Conservation (phyloP, 2,888 invertebrate genomes). For the Flabesymbios commensalis region DNA sequence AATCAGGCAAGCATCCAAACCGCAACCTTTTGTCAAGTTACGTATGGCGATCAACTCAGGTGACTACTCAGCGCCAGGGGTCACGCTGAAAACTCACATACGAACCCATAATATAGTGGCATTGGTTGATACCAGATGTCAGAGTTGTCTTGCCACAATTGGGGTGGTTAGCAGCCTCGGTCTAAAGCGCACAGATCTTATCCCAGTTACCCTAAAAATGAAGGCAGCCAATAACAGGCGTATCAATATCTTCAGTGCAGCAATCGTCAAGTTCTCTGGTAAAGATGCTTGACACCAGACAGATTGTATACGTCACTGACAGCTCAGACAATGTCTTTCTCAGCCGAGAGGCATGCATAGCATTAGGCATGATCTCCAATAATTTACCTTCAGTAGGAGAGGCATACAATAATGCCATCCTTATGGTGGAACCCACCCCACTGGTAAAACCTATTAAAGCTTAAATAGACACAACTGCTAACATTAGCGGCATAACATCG, state of each 20-base stretch:
- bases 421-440: too few relatives aligned
- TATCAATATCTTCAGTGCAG: conserved; percentile 41
- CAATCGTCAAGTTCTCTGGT: conserved; percentile 33
- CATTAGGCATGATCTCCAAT: conserved; percentile 36
- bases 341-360: conserved; percentile 37
- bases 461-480: too few relatives aligned
- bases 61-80: conserved; percentile 32
- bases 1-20: conserved; percentile 21
- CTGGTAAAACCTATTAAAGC: too few relatives aligned
- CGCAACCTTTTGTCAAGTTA: conserved; percentile 32
- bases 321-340: conserved; percentile 38
- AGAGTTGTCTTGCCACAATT: conserved; percentile 38
- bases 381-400: conserved; percentile 32
- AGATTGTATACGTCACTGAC: conserved; percentile 42
- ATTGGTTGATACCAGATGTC: conserved; percentile 30
- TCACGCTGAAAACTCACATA: conserved; percentile 1
- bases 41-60: conserved; percentile 5
- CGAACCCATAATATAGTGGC: neutral
- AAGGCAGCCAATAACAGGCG: conserved; percentile 38
- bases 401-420: neutral
- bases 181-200: conserved; percentile 32
- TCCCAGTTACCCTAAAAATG: conserved; percentile 43
- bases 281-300: conserved; percentile 31
- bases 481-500: conserved; percentile 9
- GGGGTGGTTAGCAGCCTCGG: conserved; percentile 33